Evolutionary conservation across 2,888 invertebrate species (phyloP).

Genomic region (Myathropa florea): DNA sequence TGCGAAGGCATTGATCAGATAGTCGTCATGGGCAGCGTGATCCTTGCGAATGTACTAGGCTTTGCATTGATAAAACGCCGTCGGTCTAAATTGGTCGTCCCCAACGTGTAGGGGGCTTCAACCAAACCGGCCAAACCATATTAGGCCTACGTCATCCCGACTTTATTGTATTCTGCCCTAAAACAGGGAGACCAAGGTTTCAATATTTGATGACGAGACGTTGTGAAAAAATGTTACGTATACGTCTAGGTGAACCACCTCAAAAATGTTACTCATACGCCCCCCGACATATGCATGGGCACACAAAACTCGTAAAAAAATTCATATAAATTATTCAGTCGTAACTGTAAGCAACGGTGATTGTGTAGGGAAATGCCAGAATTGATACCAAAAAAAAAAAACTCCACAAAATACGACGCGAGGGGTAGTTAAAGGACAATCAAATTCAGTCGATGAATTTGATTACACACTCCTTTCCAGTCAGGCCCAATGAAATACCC

Average conservation of each 20-base stretch:
- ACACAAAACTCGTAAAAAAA: background rate
- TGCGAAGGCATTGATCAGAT: too few species aligned
- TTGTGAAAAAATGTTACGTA: background rate
- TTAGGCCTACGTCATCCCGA: too few species aligned
- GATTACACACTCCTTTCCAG: slow-evolving; percentile 13
- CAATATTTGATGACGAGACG: too few species aligned
- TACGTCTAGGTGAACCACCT: background rate
- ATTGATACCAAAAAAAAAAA: background rate
- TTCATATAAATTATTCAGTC: background rate
- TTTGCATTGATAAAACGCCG: too few species aligned
- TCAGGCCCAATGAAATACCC: background rate
- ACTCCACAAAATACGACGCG: background rate
- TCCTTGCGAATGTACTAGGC: too few species aligned
- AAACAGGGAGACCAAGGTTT: too few species aligned
- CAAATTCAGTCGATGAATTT: slow-evolving; percentile 16
- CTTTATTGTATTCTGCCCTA: too few species aligned
- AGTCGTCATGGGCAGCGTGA: too few species aligned
- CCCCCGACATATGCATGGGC: background rate
- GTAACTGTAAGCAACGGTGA: background rate
- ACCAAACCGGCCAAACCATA: too few species aligned
- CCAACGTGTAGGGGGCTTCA: too few species aligned
- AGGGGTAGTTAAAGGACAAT: background rate
- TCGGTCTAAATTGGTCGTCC: too few species aligned
- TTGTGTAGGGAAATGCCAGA: background rate
- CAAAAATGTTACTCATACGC: background rate